These are phyloP conservation scores for Thamnaconus septentrionalis DNA, from an alignment of 2,113 vertebrate species.

Conservation along the genomic window DNA sequence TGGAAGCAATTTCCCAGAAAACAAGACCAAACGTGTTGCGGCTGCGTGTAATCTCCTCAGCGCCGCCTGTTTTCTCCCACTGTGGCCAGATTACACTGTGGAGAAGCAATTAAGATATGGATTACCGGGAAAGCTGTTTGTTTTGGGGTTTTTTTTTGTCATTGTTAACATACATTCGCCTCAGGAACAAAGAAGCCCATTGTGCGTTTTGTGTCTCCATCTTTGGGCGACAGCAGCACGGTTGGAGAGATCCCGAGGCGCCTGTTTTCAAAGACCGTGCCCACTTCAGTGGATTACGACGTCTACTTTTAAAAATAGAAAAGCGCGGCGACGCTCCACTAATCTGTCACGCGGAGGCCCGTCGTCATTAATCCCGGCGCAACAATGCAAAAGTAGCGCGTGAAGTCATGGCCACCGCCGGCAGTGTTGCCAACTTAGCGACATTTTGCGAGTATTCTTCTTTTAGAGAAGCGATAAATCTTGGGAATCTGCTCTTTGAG, in stretches of 20 bases:
- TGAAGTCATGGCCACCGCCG: too few relatives aligned
- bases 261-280: constrained; percentile 31
- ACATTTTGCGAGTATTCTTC: too few relatives aligned
- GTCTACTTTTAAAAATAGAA: constrained; percentile 53
- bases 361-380: constrained; percentile 42
- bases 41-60: constrained; percentile 9
- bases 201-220: constrained; percentile 17
- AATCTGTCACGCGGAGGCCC: constrained; percentile 38
- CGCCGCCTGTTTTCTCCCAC: constrained; percentile 11
- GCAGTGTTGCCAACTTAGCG: too few relatives aligned
- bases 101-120: constrained; percentile 25
- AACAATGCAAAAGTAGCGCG: constrained; percentile 9
- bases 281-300: constrained; percentile 43
- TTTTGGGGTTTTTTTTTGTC: too few relatives aligned
- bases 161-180: constrained; percentile 5
- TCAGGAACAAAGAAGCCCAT: constrained; percentile 5
- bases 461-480: too few relatives aligned
- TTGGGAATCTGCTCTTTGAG: too few relatives aligned
- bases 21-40: constrained; percentile 13
- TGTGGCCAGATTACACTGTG: constrained; percentile 29
- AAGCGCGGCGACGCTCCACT: constrained; percentile 23
- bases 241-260: constrained; percentile 14
- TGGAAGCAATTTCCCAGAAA: constrained; percentile 1
- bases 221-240: constrained; percentile 19
- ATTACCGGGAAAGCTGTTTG: constrained; percentile 36